These are phyloP conservation scores for Mimachlamys varia DNA, from an alignment of 2,888 invertebrate genomes.

Conservation along the genomic window DNA sequence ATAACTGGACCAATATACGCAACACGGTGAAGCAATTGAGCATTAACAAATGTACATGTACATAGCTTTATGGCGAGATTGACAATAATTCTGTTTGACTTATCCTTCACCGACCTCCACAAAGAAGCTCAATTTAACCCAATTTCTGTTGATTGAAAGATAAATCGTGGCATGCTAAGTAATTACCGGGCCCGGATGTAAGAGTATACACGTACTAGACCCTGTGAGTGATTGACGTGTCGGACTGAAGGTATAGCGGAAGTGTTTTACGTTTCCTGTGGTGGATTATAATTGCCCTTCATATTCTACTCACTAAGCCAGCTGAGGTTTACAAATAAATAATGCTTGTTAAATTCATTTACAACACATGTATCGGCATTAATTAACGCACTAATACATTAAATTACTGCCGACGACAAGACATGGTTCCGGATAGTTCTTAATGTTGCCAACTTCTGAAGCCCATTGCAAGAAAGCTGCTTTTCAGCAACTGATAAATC, in stretches of 20 bases:
- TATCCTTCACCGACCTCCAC: not conserved
- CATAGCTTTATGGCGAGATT: not conserved
- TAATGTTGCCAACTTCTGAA: not conserved
- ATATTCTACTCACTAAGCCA: not conserved
- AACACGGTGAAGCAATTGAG: not conserved
- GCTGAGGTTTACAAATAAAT: conserved; percentile 31
- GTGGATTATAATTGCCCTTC: conserved; percentile 20
- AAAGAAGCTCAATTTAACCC: not conserved
- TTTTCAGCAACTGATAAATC: not conserved
- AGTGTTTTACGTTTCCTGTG: not conserved
- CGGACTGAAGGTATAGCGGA: not conserved
- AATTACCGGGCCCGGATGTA: not conserved
- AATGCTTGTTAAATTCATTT: conserved; percentile 12
- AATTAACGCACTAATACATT: not conserved
- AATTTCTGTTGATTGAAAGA: not conserved
- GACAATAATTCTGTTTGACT: not conserved
- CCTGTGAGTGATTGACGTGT: not conserved
- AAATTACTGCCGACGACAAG: not conserved
- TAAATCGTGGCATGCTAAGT: not conserved
- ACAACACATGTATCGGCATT: not conserved
- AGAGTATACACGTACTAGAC: not conserved
- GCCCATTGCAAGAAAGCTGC: not conserved
- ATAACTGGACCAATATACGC: not conserved
- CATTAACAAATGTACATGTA: not conserved
- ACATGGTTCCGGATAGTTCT: not conserved